A percentile compares a stretch with the other conserved stretches of the same genome.
Conservation (phyloP, 2,888 invertebrate genomes). For the Xestia xanthographa region DNA sequence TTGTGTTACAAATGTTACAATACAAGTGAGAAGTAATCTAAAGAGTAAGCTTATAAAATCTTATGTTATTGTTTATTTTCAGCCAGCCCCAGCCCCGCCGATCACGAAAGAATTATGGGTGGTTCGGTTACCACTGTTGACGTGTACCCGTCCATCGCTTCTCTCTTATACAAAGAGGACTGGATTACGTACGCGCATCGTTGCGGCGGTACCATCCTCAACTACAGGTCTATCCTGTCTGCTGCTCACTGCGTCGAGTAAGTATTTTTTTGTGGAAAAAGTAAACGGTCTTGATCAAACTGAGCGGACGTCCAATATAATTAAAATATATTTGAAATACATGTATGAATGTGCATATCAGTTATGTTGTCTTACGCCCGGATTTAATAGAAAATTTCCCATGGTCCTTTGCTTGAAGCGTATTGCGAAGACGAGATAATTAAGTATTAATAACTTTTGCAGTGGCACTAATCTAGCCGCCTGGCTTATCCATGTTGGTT, state of each 20-base stretch:
- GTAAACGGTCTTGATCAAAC: not conserved
- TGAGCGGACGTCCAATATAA: not conserved
- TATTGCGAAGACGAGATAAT: not conserved
- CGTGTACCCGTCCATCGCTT: constrained; percentile 58
- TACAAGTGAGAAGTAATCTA: not conserved
- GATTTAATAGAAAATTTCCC: not conserved
- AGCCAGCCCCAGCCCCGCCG: constrained; percentile 59
- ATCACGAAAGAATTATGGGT: constrained; percentile 70
- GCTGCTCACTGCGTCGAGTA: constrained; percentile 65
- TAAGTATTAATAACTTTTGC: constrained; percentile 9
- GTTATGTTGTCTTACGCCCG: not conserved
- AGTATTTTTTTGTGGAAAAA: constrained; percentile 19
- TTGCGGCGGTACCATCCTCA: constrained; percentile 70
- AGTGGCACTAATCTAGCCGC: constrained; percentile 66
- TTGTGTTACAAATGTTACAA: not conserved
- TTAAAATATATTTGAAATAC: not conserved
- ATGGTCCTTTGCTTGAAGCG: not conserved
- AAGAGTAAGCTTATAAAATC: too few relatives aligned
- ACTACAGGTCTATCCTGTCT: constrained; percentile 65
- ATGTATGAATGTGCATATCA: too few relatives aligned
- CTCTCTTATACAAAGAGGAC: constrained; percentile 60
- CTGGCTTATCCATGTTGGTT: constrained; percentile 71
- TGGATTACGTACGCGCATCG: constrained; percentile 47
- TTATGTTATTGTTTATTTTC: constrained; percentile 5
- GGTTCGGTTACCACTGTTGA: constrained; percentile 68